Evolutionary conservation across 1,140 invertebrate species (phyloP).

Genomic region (Drosophila baimaii): DNA sequence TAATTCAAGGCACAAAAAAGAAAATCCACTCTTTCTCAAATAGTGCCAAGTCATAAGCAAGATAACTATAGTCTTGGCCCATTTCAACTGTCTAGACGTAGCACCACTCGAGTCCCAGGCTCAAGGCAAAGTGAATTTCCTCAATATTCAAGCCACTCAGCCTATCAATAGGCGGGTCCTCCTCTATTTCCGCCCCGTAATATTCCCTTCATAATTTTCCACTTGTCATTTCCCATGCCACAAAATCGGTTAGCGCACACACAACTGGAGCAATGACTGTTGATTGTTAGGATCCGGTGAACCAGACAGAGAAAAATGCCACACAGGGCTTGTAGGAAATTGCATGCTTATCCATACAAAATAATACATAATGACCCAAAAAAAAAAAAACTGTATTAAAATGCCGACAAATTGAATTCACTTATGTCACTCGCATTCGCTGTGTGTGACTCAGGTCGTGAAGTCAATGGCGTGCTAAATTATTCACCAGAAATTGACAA

Average conservation of each 20-base stretch:
- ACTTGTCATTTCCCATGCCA: constrained; percentile 19
- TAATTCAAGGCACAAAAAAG: not conserved
- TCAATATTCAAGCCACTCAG: constrained; percentile 1
- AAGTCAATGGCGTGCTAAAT: constrained; percentile 54
- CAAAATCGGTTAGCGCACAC: constrained; percentile 16
- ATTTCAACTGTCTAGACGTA: constrained; percentile 13
- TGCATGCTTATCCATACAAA: constrained; percentile 22
- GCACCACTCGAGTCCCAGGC: not conserved
- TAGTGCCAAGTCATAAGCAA: not conserved
- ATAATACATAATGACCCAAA: constrained; percentile 32
- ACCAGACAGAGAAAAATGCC: constrained; percentile 8
- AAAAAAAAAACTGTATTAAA: not conserved
- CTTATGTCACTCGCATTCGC: constrained; percentile 32
- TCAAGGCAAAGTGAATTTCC: not conserved
- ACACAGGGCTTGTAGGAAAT: constrained; percentile 18
- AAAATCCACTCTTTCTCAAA: not conserved
- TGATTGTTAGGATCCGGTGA: constrained; percentile 35
- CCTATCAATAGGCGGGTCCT: not conserved
- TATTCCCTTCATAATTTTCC: constrained; percentile 34
- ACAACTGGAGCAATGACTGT: constrained; percentile 35
- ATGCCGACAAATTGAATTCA: constrained; percentile 55
- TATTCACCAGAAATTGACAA: constrained; percentile 50
- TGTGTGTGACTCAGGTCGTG: constrained; percentile 1
- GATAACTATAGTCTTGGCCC: not conserved
- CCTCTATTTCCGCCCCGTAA: not conserved